Evolutionary conservation across 1,140 invertebrate genomes (phyloP), one percentile per base, ranked within the genome.

Genomic region (Dinothrombium tinctorium): DNA sequence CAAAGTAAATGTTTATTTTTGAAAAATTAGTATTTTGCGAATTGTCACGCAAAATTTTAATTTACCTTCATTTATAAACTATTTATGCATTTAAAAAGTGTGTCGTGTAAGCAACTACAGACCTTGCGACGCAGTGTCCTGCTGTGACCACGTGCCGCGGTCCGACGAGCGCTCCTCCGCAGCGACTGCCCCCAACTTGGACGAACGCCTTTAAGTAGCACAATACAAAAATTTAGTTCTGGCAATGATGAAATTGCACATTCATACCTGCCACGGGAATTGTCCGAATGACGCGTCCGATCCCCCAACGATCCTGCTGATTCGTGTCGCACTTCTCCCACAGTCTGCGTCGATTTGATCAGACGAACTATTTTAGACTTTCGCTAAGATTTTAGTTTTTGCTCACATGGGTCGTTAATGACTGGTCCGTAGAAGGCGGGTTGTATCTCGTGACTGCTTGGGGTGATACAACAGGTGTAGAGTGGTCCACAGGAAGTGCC

Each of bases 111-210:
- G n/a, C n/a, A n/a, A n/a, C n/a, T n/a, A 33, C 19, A 14, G 14
- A 72, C 70, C 70, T 70, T 21, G 81, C 81, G 28, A 94, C 87
- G 59, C 87, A 95, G 59, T 95, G 89, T 3, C 87, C 87, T 11
- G 89, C 87, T 22, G 83, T 92, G 21, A 94, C 80, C 2, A 95
- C 82, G 62, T 92, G 84, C 43, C 77, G 71, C 35, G 79, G 68
- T 50, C 80, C 87, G 46, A 94, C 76, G 44, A 95, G 66, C 1
- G 84, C 87, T 23, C 84, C 87, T 6, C 89, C 89, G 58, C 89
- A 95, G 58, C 83, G 78, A 60, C 64, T 72, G 68, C 42, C 78
- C 74, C 53, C 82, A 73, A 89, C 87, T 52, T 82, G 66, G 48
- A 90, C 87, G 59, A 89, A 87, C 1, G 84, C 87, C 68, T 76